A percentile compares a stretch with the other conserved stretches of the same genome.
phyloP scores from a whole-genome alignment of 2,797 vertebrate species.

The Myotis myotis region DNA sequence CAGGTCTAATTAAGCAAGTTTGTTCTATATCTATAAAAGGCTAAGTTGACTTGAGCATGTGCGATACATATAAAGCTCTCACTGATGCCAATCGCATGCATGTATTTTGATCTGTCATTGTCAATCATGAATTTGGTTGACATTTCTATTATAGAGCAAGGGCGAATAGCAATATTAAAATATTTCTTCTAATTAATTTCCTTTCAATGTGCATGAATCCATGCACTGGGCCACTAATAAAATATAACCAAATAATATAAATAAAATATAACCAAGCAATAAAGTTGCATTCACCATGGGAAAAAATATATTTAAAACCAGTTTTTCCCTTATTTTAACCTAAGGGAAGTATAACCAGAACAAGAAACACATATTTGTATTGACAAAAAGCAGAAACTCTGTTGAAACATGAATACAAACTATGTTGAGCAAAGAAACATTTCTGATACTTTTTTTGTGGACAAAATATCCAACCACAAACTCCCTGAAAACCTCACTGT shows the following conservation, averaged over 20 bases:
- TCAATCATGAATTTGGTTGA: no score
- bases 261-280: conserved; percentile 15
- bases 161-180: no score
- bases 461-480: background rate
- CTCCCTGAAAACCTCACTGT: background rate
- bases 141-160: no score
- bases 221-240: background rate
- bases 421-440: background rate
- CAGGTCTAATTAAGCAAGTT: no score
- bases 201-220: no score
- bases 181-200: no score
- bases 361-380: background rate
- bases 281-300: background rate
- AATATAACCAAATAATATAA: background rate
- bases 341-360: background rate
- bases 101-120: no score
- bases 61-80: no score
- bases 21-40: no score
- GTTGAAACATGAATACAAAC: background rate
- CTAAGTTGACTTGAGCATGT: no score
- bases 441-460: background rate
- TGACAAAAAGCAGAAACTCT: background rate
- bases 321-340: background rate
- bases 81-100: no score
- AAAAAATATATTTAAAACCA: background rate